These are phyloP conservation scores for Apteryx mantelli DNA, from an alignment of 2,113 vertebrate genomes.

Conservation along the genomic window DNA sequence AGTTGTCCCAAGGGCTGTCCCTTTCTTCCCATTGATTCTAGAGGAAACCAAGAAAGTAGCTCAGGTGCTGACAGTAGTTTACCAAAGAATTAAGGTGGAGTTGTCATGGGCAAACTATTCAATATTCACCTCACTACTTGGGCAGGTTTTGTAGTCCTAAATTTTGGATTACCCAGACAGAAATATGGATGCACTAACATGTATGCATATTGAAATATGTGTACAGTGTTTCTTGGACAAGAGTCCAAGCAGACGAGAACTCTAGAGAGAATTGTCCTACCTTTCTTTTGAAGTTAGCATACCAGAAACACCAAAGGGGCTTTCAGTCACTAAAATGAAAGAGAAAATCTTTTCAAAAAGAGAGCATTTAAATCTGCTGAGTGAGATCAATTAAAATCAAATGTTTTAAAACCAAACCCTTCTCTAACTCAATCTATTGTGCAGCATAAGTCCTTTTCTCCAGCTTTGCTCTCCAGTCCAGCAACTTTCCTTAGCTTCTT, in stretches of 20 bases:
- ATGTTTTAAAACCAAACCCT: background rate
- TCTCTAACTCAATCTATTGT: background rate
- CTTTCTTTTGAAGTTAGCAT: background rate
- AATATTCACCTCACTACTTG: background rate
- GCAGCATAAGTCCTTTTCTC: background rate
- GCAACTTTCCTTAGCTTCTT: background rate
- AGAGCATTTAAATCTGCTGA: background rate
- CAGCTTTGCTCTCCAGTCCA: background rate
- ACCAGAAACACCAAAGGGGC: background rate
- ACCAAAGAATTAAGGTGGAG: background rate
- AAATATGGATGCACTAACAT: fast-evolving
- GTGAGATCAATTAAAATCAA: constrained; percentile 12
- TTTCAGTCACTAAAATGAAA: background rate
- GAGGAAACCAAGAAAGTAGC: background rate
- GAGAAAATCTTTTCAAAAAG: background rate
- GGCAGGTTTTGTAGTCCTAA: background rate
- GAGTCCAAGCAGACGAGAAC: background rate
- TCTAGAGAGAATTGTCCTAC: background rate
- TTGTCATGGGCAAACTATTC: fast-evolving
- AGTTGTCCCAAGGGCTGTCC: background rate
- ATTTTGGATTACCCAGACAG: background rate
- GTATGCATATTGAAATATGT: fast-evolving
- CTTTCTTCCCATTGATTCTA: background rate
- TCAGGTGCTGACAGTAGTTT: background rate
- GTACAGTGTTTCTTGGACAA: background rate